Percentiles rank a stretch among this genome's conserved stretches.
These are phyloP conservation scores for Ylistrum balloti DNA, from an alignment of 1,140 invertebrate genomes.

Conservation along the genomic window DNA sequence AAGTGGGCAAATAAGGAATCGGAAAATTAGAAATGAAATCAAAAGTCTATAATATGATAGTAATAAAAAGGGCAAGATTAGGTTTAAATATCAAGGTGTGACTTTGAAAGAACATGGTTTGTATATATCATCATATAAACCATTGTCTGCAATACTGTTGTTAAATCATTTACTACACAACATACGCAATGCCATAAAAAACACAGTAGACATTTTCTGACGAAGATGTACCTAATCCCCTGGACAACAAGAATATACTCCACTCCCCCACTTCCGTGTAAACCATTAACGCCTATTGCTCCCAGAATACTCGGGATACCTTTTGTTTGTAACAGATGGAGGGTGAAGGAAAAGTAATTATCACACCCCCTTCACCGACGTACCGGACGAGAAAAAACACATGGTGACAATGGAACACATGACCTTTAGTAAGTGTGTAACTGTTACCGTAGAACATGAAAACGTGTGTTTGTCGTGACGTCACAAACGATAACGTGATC, in stretches of 20 bases:
- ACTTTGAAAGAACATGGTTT: too few relatives aligned
- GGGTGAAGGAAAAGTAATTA: neutral
- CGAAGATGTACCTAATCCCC: neutral
- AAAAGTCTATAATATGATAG: too few relatives aligned
- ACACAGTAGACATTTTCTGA: too few relatives aligned
- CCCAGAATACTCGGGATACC: neutral
- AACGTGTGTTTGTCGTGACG: neutral
- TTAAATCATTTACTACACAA: too few relatives aligned
- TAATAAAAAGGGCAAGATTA: too few relatives aligned
- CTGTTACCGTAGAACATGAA: neutral
- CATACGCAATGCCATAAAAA: too few relatives aligned
- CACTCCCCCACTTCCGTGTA: neutral
- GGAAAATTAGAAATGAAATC: too few relatives aligned
- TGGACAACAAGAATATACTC: neutral
- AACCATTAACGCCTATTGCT: constrained; percentile 37
- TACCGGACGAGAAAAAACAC: neutral
- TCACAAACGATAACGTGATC: neutral
- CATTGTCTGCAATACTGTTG: too few relatives aligned
- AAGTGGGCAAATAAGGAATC: too few relatives aligned
- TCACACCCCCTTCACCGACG: constrained; percentile 20
- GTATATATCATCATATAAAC: too few relatives aligned
- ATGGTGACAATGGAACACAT: neutral
- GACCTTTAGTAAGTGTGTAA: neutral
- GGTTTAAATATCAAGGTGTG: too few relatives aligned
- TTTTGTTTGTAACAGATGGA: constrained; percentile 28